A percentile compares a stretch with the other conserved stretches of the same genome.
Evolutionary conservation across 2,888 invertebrate genomes (phyloP).

Genomic region (Apomyelois bistriatella): DNA sequence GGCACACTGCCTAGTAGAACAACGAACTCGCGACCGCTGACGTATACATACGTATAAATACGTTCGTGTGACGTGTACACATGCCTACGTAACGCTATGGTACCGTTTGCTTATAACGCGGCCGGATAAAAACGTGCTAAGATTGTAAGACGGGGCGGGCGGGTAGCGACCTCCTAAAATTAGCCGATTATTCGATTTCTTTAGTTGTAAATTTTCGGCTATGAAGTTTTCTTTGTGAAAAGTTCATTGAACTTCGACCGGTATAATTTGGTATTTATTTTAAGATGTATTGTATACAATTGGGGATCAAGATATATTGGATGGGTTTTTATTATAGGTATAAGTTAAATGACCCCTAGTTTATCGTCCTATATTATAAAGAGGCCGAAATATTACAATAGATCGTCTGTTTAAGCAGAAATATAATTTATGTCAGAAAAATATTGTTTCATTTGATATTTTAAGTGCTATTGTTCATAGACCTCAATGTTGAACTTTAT

Average conservation of each 20-base stretch:
- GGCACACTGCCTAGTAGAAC: slow-evolving; percentile 77
- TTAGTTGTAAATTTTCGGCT: slow-evolving; percentile 30
- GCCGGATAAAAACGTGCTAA: slow-evolving; percentile 32
- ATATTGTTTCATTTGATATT: slow-evolving; percentile 11
- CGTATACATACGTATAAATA: slow-evolving; percentile 44
- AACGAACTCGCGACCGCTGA: slow-evolving; percentile 68
- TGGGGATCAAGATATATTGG: slow-evolving; percentile 26
- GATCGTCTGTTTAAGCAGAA: slow-evolving; percentile 4
- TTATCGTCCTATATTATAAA: slow-evolving; percentile 10
- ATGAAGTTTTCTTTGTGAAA: slow-evolving; percentile 41
- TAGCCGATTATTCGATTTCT: slow-evolving; percentile 16
- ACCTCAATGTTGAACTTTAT: background rate
- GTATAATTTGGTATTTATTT: slow-evolving; percentile 27
- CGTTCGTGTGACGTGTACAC: slow-evolving; percentile 47
- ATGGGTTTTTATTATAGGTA: slow-evolving; percentile 27
- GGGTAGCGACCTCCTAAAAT: slow-evolving; percentile 9
- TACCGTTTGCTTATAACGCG: slow-evolving; percentile 53
- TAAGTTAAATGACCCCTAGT: slow-evolving; percentile 34
- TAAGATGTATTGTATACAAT: slow-evolving; percentile 17
- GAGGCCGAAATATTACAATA: slow-evolving; percentile 10
- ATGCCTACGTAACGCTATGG: slow-evolving; percentile 36
- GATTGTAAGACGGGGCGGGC: slow-evolving; percentile 13
- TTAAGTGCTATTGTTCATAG: slow-evolving; percentile 8
- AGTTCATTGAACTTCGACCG: slow-evolving; percentile 42
- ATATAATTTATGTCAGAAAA: slow-evolving; percentile 8